Evolutionary conservation across 2,113 vertebrate species (phyloP), one percentile per base, ranked within the genome.

Genomic region (Ovibos moschatus): DNA sequence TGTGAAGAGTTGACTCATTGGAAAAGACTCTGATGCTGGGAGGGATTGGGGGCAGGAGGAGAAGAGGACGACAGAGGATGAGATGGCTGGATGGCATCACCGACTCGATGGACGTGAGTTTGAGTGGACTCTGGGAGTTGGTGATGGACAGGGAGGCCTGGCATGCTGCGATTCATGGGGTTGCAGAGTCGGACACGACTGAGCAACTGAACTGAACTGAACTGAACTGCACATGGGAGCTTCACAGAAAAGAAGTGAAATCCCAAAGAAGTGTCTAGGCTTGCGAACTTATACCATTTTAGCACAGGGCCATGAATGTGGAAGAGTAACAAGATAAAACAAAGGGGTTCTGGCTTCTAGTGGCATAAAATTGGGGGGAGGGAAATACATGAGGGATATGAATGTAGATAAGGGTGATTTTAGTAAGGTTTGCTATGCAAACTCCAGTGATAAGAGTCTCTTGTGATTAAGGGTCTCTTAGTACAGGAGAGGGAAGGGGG

Each of bases 31-130:
- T 28, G 58, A 60, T 60, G 27, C 58, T 60, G 27, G 27, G 27
- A 60, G 27, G 5, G 27, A 60, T 28, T 60, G 27, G 5, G 27
- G 27, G 27, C 58, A 60, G 12, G 5, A 58, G 23, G 25, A 60
- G 45, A 60, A 60, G 58, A 27, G 58, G 58, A 60, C 5, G 5
- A 58, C 57, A 2, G 10, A 27, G 25, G 25, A 27, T 58, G 57
- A 27, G 57, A 58, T 58, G 57, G 25, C 25, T 58, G 27, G 58
- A 60, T 60, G 58, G 58, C 11, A 60, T 60, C 27, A 14, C 27
- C 0, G 25, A 60, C 58, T 28, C 0, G 27, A 60, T 13, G 11
- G 58, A 28, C 0, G 1, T 28, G 58, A 60, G 11, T 60, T 0
- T 60, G 27, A 28, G 27, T 60, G 27, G 28, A 13, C 58, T 28